These are phyloP conservation scores for Yoshiicerus persimilis DNA, from an alignment of 1,140 invertebrate species.

Conservation along the genomic window DNA sequence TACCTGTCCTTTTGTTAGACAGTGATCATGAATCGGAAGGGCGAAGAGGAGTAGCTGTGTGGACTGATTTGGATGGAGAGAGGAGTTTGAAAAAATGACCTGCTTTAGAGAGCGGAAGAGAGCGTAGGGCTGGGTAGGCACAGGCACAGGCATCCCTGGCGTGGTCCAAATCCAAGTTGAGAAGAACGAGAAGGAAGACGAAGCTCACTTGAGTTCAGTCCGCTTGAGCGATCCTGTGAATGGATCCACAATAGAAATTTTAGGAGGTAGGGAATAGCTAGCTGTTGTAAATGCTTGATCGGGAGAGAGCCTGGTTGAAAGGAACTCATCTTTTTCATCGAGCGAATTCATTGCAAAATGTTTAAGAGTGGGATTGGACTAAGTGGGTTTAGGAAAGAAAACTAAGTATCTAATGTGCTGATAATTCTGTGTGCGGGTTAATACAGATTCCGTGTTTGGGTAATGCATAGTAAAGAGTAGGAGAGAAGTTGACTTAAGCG, in stretches of 20 bases:
- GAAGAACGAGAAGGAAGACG: conserved; percentile 1
- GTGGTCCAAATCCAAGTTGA: conserved; percentile 16
- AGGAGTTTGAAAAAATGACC: neutral
- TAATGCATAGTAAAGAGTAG: neutral
- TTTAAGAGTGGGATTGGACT: neutral
- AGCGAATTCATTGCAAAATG: neutral
- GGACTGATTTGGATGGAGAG: neutral
- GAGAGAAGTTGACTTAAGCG: neutral
- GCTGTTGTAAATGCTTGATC: neutral
- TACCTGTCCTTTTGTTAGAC: too few species aligned
- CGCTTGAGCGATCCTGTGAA: conserved; percentile 31
- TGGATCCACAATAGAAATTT: neutral
- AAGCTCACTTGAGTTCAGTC: conserved; percentile 26
- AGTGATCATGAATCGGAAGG: too few species aligned
- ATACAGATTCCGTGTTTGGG: neutral
- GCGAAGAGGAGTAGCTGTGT: neutral
- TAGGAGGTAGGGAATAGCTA: neutral
- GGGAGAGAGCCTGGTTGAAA: neutral
- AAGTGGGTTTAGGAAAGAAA: neutral
- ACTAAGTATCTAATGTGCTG: neutral
- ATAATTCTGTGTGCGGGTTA: neutral
- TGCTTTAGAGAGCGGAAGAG: neutral
- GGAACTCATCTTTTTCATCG: neutral
- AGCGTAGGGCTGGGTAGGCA: neutral
- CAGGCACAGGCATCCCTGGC: neutral